These are phyloP conservation scores for Hylia prasina DNA, from an alignment of 2,113 vertebrate genomes.

Conservation along the genomic window DNA sequence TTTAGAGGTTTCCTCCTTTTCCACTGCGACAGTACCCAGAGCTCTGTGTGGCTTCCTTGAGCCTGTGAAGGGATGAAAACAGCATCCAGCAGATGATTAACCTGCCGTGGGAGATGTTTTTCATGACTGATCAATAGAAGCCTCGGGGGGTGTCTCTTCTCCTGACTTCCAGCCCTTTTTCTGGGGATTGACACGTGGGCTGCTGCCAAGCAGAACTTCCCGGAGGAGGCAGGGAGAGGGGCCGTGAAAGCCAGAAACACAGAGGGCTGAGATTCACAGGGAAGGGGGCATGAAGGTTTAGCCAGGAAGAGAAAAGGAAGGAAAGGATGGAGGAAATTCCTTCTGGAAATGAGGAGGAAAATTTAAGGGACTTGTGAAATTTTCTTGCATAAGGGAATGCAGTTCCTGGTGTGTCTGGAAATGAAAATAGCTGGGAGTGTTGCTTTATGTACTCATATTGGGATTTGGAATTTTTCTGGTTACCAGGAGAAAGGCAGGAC, in stretches of 20 bases:
- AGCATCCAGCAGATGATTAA: neutral
- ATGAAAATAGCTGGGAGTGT: neutral
- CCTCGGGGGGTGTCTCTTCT: neutral
- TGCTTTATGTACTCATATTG: neutral
- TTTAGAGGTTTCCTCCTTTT: neutral
- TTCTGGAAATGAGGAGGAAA: neutral
- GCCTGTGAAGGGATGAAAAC: neutral
- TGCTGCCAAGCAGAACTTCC: neutral
- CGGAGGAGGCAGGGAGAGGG: neutral
- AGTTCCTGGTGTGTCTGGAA: neutral
- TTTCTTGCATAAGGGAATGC: neutral
- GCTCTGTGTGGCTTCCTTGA: neutral
- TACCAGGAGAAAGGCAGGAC: neutral
- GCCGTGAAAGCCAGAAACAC: neutral
- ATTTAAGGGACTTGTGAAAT: neutral
- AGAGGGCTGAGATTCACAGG: neutral
- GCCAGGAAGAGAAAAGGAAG: neutral
- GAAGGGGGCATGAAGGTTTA: neutral
- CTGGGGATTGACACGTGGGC: neutral
- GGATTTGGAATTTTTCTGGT: neutral
- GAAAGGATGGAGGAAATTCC: neutral
- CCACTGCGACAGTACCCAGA: neutral
- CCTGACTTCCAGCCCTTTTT: neutral
- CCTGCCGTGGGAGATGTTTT: neutral
- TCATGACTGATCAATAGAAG: accelerated